Conservation (phyloP, 2,888 invertebrate genomes). For the Sinhomidia bicolor region DNA sequence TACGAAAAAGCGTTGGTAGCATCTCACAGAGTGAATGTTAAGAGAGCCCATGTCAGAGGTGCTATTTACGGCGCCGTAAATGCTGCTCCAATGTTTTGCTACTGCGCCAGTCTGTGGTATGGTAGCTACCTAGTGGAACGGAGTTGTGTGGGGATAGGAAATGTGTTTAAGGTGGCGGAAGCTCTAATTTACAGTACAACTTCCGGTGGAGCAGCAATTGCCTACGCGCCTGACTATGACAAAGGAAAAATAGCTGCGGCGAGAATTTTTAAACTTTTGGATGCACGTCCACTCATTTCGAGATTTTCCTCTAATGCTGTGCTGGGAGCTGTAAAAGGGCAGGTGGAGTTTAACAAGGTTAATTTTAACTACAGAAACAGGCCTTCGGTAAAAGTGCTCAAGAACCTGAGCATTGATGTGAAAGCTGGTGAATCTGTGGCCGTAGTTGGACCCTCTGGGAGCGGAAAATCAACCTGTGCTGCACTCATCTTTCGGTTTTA, state of each 20-base stretch:
- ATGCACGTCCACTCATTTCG: slow-evolving; percentile 85
- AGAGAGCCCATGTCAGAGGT: slow-evolving; percentile 85
- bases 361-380: slow-evolving; percentile 83
- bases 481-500: slow-evolving; percentile 93
- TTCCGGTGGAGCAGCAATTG: slow-evolving; percentile 84
- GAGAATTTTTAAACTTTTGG: slow-evolving; percentile 86
- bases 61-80: slow-evolving; percentile 88
- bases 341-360: slow-evolving; percentile 82
- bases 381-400: slow-evolving; percentile 85
- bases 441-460: slow-evolving; percentile 85
- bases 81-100: slow-evolving; percentile 87
- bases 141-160: slow-evolving; percentile 85
- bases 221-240: slow-evolving; percentile 91
- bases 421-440: slow-evolving; percentile 88
- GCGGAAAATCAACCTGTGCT: slow-evolving; percentile 94
- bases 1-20: slow-evolving; percentile 85
- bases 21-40: slow-evolving; percentile 75
- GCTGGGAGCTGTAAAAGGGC: slow-evolving; percentile 80
- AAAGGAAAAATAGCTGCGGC: slow-evolving; percentile 89
- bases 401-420: slow-evolving; percentile 87
- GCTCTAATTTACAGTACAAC: slow-evolving; percentile 83
- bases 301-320: slow-evolving; percentile 34
- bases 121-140: slow-evolving; percentile 87
- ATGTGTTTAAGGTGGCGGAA: slow-evolving; percentile 89
- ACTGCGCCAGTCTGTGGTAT: slow-evolving; percentile 88